Base-by-base conservation (phyloP, 2,113 vertebrate species). In the Orthonyx spaldingii region DNA sequence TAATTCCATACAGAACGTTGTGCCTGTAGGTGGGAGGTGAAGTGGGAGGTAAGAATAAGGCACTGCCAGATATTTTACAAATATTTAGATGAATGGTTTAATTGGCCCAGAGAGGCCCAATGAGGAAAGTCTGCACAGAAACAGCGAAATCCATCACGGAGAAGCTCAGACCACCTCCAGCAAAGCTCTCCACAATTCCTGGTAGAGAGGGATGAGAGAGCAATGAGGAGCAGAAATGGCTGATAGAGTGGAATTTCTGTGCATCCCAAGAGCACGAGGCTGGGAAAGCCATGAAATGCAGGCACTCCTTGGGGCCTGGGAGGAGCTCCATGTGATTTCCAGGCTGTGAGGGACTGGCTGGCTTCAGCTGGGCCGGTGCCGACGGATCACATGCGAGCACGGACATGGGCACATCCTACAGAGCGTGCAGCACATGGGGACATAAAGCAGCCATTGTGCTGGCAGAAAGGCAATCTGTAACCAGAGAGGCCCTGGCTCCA, bases 361-460 rank as follows among this genome's bases (percentile, higher is more conserved):
- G 68, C 37, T 69, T 68, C 69, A 14, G 59, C 68, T 4, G 33
- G 16, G 17, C 16, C 3, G 35, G 44, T 37, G 81, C 49, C 8
- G 15, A 28, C 1, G 53, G 57, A 61, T 59, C 74, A 26, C 63
- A 57, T 12, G 84, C 11, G 41, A 79, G 72, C 74, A 64, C 5
- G 27, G 22, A 4, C 55, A 37, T 3, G n/a, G 76, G 47, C 70
- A 64, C 79, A 86, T 22, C 39, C 64, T 20, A 10, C 20, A 11
- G 39, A 61, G 87, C 27, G 2, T 9, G 13, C 46, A 89, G 82
- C 84, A 70, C 77, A 22, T 1, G 74, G 84, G 2, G 44, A 15
- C 11, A 97, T 8, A 97, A 94, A 96, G 87, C 39, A 70, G 87
- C 71, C 65, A 94, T 96, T 97, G 95, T 97, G 77, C 72, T 30